Base-by-base conservation (phyloP, 2,888 invertebrate species). In the Orthosia incerta region DNA sequence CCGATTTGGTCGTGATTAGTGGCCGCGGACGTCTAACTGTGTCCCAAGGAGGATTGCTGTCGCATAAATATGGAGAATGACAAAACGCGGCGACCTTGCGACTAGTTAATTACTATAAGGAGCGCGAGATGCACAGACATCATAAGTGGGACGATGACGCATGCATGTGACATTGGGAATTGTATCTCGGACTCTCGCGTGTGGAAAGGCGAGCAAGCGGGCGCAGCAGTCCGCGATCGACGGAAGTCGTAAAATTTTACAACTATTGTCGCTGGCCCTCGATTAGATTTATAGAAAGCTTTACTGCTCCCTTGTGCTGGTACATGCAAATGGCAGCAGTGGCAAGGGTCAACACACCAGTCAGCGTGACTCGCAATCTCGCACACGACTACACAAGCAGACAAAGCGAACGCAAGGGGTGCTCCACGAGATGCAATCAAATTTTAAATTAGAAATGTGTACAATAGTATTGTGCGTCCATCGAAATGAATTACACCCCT, bases 161-260 rank as follows among this genome's bases (percentile, higher is more conserved):
- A 73, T 76, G 71, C 68, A 73, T 76, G 69, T 80, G 75, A 77
- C 71, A 80, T 74, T 81, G 71, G 60, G 64, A 48, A 46, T 78
- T 57, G 46, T 68, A 60, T 74, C 62, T 59, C 71, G 51, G 68
- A 78, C 70, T 74, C 55, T 80, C 74, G 74, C 70, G 76, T 80
- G 71, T 75, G 79, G 62, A 84, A 84, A 82, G 69, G 79, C 85
- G 83, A 80, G 80, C 84, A 76, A 87, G 65, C 74, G 79, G 80
- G 82, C 76, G 59, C 85, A 78, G 66, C 69, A 76, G 67, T 50
- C n/a, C 80, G 79, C 84, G 73, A 65, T 75, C 84, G 86, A 86
- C 89, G 93, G 93, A 93, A 92, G 90, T 92, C 91, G 89, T 94
- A 89, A 93, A 93, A 86, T 86, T 90, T 93, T 88, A 93, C 88